Evolutionary conservation across 2,113 vertebrate species (phyloP).

Genomic region (Clarias batrachus): DNA sequence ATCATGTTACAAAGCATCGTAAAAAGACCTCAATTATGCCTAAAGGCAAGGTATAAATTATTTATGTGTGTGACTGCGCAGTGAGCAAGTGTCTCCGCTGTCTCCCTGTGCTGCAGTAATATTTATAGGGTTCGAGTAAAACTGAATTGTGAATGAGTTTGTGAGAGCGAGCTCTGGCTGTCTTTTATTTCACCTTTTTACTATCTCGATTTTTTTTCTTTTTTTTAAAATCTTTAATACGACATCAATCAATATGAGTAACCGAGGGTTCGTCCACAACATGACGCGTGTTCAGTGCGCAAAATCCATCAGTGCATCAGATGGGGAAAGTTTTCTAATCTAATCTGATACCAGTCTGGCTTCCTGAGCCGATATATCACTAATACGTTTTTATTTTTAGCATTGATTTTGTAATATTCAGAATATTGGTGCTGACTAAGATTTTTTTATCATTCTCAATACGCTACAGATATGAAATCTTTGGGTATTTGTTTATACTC

Average conservation of each 20-base stretch:
- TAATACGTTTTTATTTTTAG: slow-evolving; percentile 7
- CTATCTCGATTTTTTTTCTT: background rate
- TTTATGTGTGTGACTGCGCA: slow-evolving; percentile 1
- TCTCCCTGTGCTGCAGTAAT: background rate
- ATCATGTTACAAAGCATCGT: slow-evolving; percentile 30
- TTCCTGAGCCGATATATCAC: background rate
- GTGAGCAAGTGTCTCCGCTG: slow-evolving; percentile 6
- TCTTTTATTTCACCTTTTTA: slow-evolving; percentile 21
- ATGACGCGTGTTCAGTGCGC: background rate
- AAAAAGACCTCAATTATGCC: slow-evolving; percentile 37
- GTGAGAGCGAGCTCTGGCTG: background rate
- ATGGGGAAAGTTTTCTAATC: background rate
- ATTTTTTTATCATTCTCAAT: background rate
- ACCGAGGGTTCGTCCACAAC: background rate
- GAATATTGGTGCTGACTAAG: background rate
- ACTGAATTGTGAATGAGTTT: background rate
- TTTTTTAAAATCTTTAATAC: slow-evolving; percentile 2
- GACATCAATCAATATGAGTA: slow-evolving; percentile 4
- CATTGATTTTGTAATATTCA: background rate
- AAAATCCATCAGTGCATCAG: background rate
- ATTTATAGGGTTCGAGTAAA: slow-evolving; percentile 7
- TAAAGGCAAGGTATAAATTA: slow-evolving; percentile 24
- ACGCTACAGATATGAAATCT: background rate
- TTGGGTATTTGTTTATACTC: background rate
- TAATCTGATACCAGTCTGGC: background rate